A percentile compares a stretch with the other conserved stretches of the same genome.
Evolutionary conservation across 1,140 invertebrate species (phyloP).

Genomic region (Musca vetustissima): DNA sequence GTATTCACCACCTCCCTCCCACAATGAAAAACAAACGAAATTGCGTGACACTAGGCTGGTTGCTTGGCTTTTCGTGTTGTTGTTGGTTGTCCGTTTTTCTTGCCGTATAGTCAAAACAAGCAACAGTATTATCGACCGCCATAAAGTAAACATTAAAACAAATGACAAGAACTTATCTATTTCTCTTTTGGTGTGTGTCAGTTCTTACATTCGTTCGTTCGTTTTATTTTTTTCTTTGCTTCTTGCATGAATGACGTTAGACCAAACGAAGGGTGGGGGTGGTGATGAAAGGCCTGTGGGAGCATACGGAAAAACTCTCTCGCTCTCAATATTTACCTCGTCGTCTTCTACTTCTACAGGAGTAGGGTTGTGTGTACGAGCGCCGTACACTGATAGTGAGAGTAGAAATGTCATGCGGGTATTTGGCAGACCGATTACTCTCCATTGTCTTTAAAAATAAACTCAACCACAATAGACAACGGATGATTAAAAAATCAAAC

Average conservation of each 20-base stretch:
- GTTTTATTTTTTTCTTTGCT: conserved; percentile 4
- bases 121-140: conserved; percentile 7
- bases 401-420: too few relatives aligned
- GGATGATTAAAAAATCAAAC: too few relatives aligned
- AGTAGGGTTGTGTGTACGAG: too few relatives aligned
- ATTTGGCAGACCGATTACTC: too few relatives aligned
- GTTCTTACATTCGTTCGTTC: neutral
- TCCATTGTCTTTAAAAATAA: too few relatives aligned
- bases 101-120: neutral
- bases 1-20: neutral
- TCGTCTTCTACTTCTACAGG: too few relatives aligned
- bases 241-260: neutral
- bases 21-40: conserved; percentile 7
- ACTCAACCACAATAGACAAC: too few relatives aligned
- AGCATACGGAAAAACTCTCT: neutral
- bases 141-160: conserved; percentile 20
- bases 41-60: conserved; percentile 5
- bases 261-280: too few relatives aligned
- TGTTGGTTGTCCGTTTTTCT: neutral
- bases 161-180: neutral
- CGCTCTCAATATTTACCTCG: neutral
- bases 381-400: too few relatives aligned
- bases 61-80: neutral
- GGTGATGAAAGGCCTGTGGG: too few relatives aligned
- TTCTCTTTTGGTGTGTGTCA: too few relatives aligned